phyloP scores from a whole-genome alignment of 2,888 invertebrate species.

The Ormia ochracea region DNA sequence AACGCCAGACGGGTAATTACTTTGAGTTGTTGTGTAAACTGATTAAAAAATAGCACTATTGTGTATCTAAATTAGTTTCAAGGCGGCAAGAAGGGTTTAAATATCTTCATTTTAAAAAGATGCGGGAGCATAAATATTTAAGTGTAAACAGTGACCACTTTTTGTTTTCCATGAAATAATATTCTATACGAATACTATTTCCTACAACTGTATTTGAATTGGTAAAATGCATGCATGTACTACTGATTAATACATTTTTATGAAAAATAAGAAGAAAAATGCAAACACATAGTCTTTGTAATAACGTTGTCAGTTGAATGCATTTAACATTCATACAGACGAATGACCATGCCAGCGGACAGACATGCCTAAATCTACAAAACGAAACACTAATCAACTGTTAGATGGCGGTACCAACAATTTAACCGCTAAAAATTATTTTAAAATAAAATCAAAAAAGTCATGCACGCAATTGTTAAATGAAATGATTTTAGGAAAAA shows the following conservation, averaged over 20 bases:
- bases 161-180: too few relatives aligned
- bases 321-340: constrained; percentile 20
- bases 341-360: not conserved
- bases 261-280: not conserved
- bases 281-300: not conserved
- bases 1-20: too few relatives aligned
- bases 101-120: too few relatives aligned
- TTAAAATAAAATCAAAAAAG: constrained; percentile 18
- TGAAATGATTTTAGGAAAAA: constrained; percentile 24
- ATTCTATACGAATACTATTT: not conserved
- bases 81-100: too few relatives aligned
- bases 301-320: constrained; percentile 40
- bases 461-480: constrained; percentile 48
- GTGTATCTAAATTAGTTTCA: too few relatives aligned
- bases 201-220: not conserved
- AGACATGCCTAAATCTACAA: not conserved
- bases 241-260: constrained; percentile 30
- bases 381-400: not conserved
- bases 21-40: too few relatives aligned
- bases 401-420: constrained; percentile 32
- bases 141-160: too few relatives aligned
- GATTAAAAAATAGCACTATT: too few relatives aligned
- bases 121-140: too few relatives aligned
- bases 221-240: not conserved
- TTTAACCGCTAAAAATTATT: constrained; percentile 38